Base-by-base conservation (phyloP, 2,113 vertebrate genomes). In the Argyrosomus japonicus region DNA sequence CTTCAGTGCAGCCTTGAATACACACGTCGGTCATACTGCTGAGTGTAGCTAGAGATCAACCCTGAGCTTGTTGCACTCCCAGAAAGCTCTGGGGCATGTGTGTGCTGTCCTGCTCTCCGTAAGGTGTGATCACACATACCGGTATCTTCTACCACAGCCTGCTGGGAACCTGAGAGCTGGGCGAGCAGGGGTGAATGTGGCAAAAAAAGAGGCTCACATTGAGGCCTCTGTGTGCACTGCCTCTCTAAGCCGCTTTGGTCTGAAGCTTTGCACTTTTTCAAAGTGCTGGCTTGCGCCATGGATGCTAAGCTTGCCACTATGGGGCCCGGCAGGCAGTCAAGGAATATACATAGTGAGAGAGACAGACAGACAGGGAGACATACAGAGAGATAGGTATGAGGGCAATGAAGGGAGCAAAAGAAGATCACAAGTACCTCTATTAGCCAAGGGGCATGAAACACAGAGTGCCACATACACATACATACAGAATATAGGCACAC, bases 161-260 rank as follows among this genome's bases (percentile, higher is more conserved):
- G 87, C 82, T 85, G 91, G 70, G 83, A 89, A 74, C 72, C 83
- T 27, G 64, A 84, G 75, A 83, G 80, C 77, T 17, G 56, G 83
- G 70, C 23, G 64, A 84, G 82, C 43, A 60, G 53, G 81, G 88
- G 53, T 53, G 77, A 87, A 53, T 63, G 68, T 75, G 80, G 58
- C 73, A 76, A 57, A 74, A 63, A 85, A 75, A 88, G 72, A 77
- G 54, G 79, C 75, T 86, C 67, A 57, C 72, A 86, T 62, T 50
- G 81, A 89, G 83, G 88, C 85, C 69, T 88, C 79, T 77, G 77
- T 88, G 89, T 75, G 83, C 83, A 40, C 47, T 77, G 68, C 65
- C 72, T 88, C 70, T 82, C 86, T 94, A 92, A 94, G 92, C 89
- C 18, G 86, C 90, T 94, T 92, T 94, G 84, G 89, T 88, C 85